Base-by-base conservation (phyloP, 2,797 vertebrate species). In the Selene dorsalis region DNA sequence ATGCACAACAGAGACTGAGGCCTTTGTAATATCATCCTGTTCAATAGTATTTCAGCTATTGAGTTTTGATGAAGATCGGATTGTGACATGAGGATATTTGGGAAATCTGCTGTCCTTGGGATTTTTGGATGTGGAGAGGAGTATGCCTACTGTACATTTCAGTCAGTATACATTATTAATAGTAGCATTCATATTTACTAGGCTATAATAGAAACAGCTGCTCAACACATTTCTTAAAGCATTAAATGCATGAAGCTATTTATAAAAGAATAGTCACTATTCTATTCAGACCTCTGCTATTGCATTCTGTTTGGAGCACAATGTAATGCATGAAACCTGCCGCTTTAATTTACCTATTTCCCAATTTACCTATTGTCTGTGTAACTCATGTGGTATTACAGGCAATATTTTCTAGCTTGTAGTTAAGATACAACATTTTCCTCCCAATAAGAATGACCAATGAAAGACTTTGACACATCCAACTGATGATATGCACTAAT, bases 81-180 rank as follows among this genome's bases (percentile, higher is more conserved):
- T 32, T 62, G n/a, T 2, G 14, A 38, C 5, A 41, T 12, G 47
- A 20, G 20, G 2, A 10, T 22, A 50, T n/a, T n/a, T 22, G 3
- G n/a, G 32, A 45, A 4, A 55, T 35, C 17, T 4, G 12, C 61
- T 14, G 26, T 53, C 16, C 12, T 26, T 0, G 3, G 41, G 11
- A 38, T 35, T 35, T 35, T 35, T 35, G 32, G 32, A 35, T 35
- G 32, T 35, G 32, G 22, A 9, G 32, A 2, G 32, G 11, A 28
- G 18, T 1, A 24, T 12, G 12, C 48, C 28, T 20, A 38, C 57
- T 13, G 32, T 41, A 26, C 20, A 63, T 48, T 57, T 39, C 4
- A 50, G 30, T 41, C 58, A 41, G 14, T 22, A 63, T 68, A 17
- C 63, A 32, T 68, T 30, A 57, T 62, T 24, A 48, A 48, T 24